Evolutionary conservation across 2,797 vertebrate species (phyloP), one percentile per base, ranked within the genome.

Genomic region (Myotis vivesi): DNA sequence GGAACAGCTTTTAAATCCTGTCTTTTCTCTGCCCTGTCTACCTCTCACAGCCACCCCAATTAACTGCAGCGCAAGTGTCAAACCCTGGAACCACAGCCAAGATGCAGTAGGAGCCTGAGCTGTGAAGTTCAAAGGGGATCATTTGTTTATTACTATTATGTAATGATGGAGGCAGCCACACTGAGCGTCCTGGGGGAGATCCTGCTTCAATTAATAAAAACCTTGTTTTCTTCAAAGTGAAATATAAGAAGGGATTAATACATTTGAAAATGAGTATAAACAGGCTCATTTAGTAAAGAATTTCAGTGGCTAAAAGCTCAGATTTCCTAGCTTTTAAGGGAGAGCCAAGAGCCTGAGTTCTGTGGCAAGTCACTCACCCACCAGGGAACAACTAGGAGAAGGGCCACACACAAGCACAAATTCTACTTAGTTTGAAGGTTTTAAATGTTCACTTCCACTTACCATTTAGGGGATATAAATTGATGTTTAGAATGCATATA

Each of bases 1-100:
- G 73, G 75, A 77, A 93, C 44, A 75, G 92, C 85, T 88, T 95
- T 94, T 95, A 95, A 97, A 91, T 88, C 91, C 71, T 89, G 92
- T 72, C 87, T 95, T 95, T 95, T 95, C 94, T 94, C 86, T 73
- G 46, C 66, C 75, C 83, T 38, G 73, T 83, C 93, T 89, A 66
- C 89, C 55, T 46, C 71, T 97, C 94, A 69, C 55, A 53, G 72
- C 0, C 87, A 44, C 94, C 89, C 75, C 95, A 91, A 97, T 97
- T 97, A 97, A 97, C 75, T 92, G 89, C 41, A 62, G 62, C 9
- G 1, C 75, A 82, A 89, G 62, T 81, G 94, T 89, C 94, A 92
- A 88, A 62, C 84, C 44, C 3, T 0, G 71, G 89, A 90, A 95
- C 17, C 41, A 9, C 23, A 12, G 95, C 86, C 95, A 97, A 95